Evolutionary conservation across 1,140 invertebrate genomes (phyloP), one percentile per base, ranked within the genome.

Genomic region (Pissodes strobi): DNA sequence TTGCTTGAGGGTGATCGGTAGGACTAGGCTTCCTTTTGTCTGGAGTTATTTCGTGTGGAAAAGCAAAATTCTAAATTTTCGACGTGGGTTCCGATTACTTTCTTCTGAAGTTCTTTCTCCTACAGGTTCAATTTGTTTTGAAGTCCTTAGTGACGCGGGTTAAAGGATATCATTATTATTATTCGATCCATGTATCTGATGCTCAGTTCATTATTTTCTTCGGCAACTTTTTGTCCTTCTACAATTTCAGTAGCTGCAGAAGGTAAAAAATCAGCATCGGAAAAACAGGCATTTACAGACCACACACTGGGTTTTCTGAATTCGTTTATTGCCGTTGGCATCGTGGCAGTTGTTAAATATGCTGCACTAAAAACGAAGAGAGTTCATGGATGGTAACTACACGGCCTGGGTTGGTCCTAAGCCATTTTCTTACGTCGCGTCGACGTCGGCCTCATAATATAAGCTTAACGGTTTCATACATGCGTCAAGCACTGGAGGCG

Each of bases 401-500:
- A 48, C 34, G 37, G 17, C 65, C 58, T 4, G 52, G 65, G 45
- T 67, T 23, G 10, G 23, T 63, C 37, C 53, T 1, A 22, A 63
- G 30, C 59, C 65, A 62, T 30, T 46, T 43, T 34, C 45, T 66
- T 45, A 59, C 45, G 59, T 58, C 59, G 2, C 49, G n/a, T n/a
- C n/a, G n/a, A n/a, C n/a, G n/a, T n/a, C n/a, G n/a, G n/a, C 30
- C 3, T 34, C 43, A 41, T 62, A 67, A 51, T 49, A 62, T 5
- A 19, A 38, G 23, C 34, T 77, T 27, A 79, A 64, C 10, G 78
- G 71, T 46, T 69, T 68, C 73, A 79, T 78, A 58, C 74, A 77
- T 56, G 63, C 69, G 58, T 79, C 74, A n/a, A n/a, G n/a, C 73
- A 70, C 57, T 81, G 78, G 52, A 80, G 65, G 5, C 71, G 59